Conservation (phyloP, 2,113 vertebrate genomes). For the Columba janthina region DNA sequence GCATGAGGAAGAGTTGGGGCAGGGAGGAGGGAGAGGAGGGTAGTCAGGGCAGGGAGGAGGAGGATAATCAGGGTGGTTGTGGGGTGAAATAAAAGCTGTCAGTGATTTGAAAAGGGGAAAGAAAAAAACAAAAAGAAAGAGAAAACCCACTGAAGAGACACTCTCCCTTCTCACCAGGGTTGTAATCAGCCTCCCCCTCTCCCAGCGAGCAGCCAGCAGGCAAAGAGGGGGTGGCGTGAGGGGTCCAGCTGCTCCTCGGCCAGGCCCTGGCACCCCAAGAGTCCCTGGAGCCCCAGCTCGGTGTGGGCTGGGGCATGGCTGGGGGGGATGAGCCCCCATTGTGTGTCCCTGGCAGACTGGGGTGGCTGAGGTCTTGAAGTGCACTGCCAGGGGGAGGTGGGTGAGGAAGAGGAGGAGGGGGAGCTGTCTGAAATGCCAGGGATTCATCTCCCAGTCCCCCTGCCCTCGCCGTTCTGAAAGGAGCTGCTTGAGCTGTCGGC, state of each 20-base stretch:
- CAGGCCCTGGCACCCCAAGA: accelerated
- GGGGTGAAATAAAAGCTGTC: conserved; percentile 44
- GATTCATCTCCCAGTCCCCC: neutral
- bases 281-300: neutral
- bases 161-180: conserved; percentile 31
- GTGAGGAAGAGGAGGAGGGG: neutral
- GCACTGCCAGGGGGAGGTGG: neutral
- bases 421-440: conserved; percentile 22
- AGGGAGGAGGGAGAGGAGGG: neutral
- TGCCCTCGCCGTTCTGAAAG: neutral
- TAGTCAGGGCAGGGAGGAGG: neutral
- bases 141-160: neutral
- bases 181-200: conserved; percentile 46
- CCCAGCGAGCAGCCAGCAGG: conserved; percentile 7
- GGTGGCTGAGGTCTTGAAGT: neutral
- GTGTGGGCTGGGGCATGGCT: neutral
- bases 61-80: neutral
- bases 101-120: conserved; percentile 28
- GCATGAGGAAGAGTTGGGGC: neutral
- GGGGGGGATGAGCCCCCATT: neutral
- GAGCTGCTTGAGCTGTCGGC: conserved; percentile 30
- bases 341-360: neutral
- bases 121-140: neutral
- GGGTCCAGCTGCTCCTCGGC: conserved; percentile 42
- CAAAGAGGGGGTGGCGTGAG: conserved; percentile 26